Conservation (phyloP, 1,140 invertebrate genomes). For the Halesus radiatus region DNA sequence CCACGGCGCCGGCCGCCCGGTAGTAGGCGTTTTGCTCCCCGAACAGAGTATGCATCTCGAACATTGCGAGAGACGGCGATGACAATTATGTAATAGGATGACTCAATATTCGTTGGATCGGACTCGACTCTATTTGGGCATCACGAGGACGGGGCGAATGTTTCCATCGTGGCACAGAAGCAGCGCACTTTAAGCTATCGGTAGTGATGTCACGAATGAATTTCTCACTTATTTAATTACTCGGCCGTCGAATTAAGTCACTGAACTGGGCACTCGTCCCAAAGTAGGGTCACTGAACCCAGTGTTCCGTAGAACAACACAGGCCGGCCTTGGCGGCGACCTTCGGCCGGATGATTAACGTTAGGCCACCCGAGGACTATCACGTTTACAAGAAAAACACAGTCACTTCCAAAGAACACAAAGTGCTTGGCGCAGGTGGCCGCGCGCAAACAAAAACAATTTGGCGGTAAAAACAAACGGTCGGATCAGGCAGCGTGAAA, state of each 20-base stretch:
- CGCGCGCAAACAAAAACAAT: conserved; percentile 31
- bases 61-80: not conserved
- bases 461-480: conserved; percentile 41
- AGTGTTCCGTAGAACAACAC: not conserved
- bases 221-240: too few relatives aligned
- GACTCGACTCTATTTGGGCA: not conserved
- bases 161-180: not conserved
- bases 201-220: too few relatives aligned
- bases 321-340: not conserved
- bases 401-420: conserved; percentile 48
- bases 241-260: not conserved
- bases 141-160: not conserved
- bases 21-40: conserved; percentile 86
- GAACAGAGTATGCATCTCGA: conserved; percentile 88
- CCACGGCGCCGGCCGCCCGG: conserved; percentile 62
- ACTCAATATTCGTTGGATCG: too few relatives aligned
- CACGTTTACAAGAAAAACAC: conserved; percentile 40
- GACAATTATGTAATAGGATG: too few relatives aligned
- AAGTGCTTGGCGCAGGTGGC: conserved; percentile 21
- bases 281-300: too few relatives aligned
- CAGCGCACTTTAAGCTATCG: not conserved
- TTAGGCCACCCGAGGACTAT: conserved; percentile 2
- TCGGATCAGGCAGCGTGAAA: conserved; percentile 31
- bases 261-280: not conserved
- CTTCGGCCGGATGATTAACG: too few relatives aligned